Percentiles rank a stretch among this genome's conserved stretches.
Conservation (phyloP, 2,113 vertebrate species). For the Xiphophorus couchianus region DNA sequence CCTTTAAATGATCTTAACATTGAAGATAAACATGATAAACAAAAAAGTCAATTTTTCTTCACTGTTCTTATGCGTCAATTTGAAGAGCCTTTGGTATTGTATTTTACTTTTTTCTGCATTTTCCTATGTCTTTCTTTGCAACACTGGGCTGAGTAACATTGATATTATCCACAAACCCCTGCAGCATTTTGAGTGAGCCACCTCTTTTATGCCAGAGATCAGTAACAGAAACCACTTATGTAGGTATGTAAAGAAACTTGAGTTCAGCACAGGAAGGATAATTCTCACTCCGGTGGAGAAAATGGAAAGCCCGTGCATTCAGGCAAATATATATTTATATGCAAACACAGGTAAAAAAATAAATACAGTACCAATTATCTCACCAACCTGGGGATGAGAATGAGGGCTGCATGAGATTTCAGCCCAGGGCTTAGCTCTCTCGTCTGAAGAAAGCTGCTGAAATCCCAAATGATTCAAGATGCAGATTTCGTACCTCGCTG, state of each 20-base stretch:
- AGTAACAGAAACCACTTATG: conserved; percentile 19
- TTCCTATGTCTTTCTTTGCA: background rate
- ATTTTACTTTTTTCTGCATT: background rate
- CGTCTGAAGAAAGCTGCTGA: conserved; percentile 47
- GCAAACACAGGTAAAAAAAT: conserved; percentile 20
- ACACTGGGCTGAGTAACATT: background rate
- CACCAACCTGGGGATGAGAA: conserved; percentile 71
- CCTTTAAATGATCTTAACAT: background rate
- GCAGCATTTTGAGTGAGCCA: conserved; percentile 36
- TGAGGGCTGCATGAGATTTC: conserved; percentile 46
- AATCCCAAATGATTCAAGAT: conserved; percentile 46
- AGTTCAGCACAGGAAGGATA: conserved; percentile 49
- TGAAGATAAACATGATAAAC: background rate
- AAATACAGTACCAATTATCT: conserved; percentile 59
- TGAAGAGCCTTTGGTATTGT: background rate
- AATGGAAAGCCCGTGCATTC: conserved; percentile 43
- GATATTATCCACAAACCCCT: background rate
- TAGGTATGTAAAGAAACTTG: conserved; percentile 60
- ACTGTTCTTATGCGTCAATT: background rate
- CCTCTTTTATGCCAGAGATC: conserved; percentile 1
- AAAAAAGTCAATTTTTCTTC: background rate
- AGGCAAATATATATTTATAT: conserved; percentile 38
- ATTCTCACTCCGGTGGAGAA: conserved; percentile 35
- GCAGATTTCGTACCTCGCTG: conserved; percentile 31
- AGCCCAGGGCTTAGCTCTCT: conserved; percentile 48